These are phyloP conservation scores for Oscheius myriophilus DNA, from an alignment of 2,888 invertebrate species.

Conservation along the genomic window DNA sequence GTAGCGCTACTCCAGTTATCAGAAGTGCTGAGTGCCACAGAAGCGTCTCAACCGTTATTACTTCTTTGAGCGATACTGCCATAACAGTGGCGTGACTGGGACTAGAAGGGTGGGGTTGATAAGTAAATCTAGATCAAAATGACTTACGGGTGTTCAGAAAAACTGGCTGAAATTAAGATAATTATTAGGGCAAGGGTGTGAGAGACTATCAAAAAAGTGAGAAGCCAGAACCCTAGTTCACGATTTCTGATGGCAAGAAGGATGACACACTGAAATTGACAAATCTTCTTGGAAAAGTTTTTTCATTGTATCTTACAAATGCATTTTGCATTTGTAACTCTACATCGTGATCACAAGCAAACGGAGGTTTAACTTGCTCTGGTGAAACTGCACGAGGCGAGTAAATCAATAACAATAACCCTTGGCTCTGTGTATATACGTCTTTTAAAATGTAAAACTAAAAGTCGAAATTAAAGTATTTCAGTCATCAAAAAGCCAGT, in stretches of 20 bases:
- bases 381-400: too few relatives aligned
- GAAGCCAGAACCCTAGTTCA: slow-evolving; percentile 39
- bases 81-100: slow-evolving; percentile 12
- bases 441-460: too few relatives aligned
- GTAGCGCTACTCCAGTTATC: slow-evolving; percentile 42
- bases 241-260: slow-evolving; percentile 44
- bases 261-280: slow-evolving; percentile 44
- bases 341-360: too few relatives aligned
- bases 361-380: too few relatives aligned
- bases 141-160: slow-evolving; percentile 37
- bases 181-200: slow-evolving; percentile 36
- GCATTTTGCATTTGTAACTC: too few relatives aligned
- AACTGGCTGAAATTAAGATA: slow-evolving; percentile 26
- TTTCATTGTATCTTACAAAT: too few relatives aligned
- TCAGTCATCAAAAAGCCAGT: too few relatives aligned
- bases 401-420: too few relatives aligned
- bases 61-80: slow-evolving; percentile 42
- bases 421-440: too few relatives aligned
- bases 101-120: neutral
- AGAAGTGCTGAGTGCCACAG: slow-evolving; percentile 45
- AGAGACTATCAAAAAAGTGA: slow-evolving; percentile 46
- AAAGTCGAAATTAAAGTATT: too few relatives aligned
- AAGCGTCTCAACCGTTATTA: slow-evolving; percentile 46
- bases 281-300: neutral
- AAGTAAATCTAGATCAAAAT: neutral